phyloP scores from a whole-genome alignment of 1,140 invertebrate species.

The Ericerus pela region DNA sequence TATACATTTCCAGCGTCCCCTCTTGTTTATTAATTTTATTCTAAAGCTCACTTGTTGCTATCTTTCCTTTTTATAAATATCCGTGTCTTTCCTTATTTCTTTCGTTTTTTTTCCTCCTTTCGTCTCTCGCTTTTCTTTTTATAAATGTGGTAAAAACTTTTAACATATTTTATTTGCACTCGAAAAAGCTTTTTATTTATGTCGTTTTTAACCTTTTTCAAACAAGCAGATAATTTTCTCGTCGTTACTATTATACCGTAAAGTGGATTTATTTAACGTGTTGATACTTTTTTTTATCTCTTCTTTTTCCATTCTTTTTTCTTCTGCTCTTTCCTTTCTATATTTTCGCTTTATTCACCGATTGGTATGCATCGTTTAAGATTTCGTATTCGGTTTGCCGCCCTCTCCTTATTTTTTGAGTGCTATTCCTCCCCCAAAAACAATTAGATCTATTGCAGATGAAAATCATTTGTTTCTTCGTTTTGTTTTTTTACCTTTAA shows the following conservation, averaged over 20 bases:
- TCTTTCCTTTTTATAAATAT: constrained; percentile 12
- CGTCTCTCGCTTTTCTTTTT: too few relatives aligned
- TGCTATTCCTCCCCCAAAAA: too few relatives aligned
- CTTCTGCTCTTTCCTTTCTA: not conserved
- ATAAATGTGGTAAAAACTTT: constrained; percentile 9
- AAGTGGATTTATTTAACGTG: too few relatives aligned
- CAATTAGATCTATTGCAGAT: too few relatives aligned
- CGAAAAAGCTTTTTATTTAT: constrained; percentile 8
- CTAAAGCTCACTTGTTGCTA: constrained; percentile 12
- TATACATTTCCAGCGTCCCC: constrained; percentile 10
- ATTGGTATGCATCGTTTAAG: too few relatives aligned
- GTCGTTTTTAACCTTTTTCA: constrained; percentile 7
- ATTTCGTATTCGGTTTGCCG: too few relatives aligned
- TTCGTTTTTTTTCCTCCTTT: constrained; percentile 3
- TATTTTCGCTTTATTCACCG: not conserved
- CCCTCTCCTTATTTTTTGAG: too few relatives aligned
- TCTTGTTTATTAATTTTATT: constrained; percentile 12
- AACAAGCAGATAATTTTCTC: too few relatives aligned
- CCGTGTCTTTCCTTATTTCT: constrained; percentile 12
- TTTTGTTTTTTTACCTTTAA: too few relatives aligned
- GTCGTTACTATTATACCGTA: too few relatives aligned
- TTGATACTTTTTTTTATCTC: not conserved
- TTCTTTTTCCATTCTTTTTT: not conserved
- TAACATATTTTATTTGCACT: constrained; percentile 6
- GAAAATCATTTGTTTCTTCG: too few relatives aligned